These are phyloP conservation scores for Nomada ruficornis DNA, from an alignment of 2,888 invertebrate genomes.

Conservation along the genomic window DNA sequence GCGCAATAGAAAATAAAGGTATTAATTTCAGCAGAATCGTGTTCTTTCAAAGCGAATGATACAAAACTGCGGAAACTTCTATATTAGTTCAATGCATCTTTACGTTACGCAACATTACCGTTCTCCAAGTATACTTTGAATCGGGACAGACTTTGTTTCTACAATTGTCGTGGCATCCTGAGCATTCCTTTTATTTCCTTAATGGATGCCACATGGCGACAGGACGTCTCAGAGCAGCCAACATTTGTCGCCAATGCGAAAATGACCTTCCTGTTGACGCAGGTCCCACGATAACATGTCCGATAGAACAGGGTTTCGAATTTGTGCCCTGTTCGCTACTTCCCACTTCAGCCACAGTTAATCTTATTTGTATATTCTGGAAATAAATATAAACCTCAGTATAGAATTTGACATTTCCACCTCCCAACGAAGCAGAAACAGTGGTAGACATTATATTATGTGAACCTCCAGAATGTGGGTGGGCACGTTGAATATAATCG, in stretches of 20 bases:
- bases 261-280: conserved; percentile 90
- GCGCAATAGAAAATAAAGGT: too few relatives aligned
- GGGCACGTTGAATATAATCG: conserved; percentile 93
- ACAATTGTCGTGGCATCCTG: not conserved
- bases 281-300: conserved; percentile 92
- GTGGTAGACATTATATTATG: not conserved
- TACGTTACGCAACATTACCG: conserved; percentile 21
- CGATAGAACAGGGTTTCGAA: conserved; percentile 88
- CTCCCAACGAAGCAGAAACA: not conserved
- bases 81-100: not conserved
- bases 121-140: conserved; percentile 47
- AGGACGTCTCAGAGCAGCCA: conserved; percentile 91
- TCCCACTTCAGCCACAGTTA: conserved; percentile 87
- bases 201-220: conserved; percentile 94
- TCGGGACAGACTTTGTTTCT: not conserved
- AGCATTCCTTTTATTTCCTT: conserved; percentile 82
- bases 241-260: conserved; percentile 94
- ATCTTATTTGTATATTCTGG: conserved; percentile 90
- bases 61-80: not conserved
- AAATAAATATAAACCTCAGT: conserved; percentile 1
- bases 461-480: conserved; percentile 88
- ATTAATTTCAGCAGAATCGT: not conserved
- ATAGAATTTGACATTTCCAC: not conserved
- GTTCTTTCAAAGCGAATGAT: not conserved
- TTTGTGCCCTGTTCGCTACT: conserved; percentile 83